Conservation (phyloP, 2,797 vertebrate genomes). For the Protosalanx chinensis region DNA sequence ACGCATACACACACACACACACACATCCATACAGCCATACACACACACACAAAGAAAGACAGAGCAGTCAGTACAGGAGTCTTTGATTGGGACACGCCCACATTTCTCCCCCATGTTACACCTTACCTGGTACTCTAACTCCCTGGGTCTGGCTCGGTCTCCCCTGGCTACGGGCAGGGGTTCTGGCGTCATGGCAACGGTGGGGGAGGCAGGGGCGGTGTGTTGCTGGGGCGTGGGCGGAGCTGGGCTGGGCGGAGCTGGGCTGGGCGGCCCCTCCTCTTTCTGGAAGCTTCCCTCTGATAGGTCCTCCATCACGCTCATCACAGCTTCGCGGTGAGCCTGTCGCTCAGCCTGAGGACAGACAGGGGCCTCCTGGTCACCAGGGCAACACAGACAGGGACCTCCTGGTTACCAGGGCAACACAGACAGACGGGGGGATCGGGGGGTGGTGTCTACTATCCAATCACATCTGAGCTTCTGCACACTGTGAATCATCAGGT, state of each 20-base stretch:
- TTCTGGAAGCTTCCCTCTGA: slow-evolving; percentile 67
- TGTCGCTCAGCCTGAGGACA: slow-evolving; percentile 65
- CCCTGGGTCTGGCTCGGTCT: slow-evolving; percentile 63
- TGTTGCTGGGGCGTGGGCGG: slow-evolving; percentile 67
- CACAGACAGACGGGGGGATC: background rate
- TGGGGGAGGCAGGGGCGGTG: slow-evolving; percentile 76
- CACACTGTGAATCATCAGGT: background rate
- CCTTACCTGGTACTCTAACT: slow-evolving; percentile 66
- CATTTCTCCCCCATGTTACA: background rate
- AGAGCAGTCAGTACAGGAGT: background rate
- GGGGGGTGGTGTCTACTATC: no score
- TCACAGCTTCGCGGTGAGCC: slow-evolving; percentile 63
- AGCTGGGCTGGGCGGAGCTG: slow-evolving; percentile 56
- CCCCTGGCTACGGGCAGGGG: slow-evolving; percentile 61
- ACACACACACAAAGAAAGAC: background rate
- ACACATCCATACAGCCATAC: background rate
- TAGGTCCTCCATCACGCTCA: slow-evolving; percentile 72
- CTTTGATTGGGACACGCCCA: background rate
- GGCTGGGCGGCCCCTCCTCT: slow-evolving; percentile 67
- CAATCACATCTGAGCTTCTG: background rate
- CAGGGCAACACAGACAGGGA: background rate
- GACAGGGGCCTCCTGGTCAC: background rate
- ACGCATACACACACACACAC: slow-evolving; percentile 33
- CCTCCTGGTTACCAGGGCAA: no score
- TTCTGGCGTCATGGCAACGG: slow-evolving; percentile 71